Base-by-base conservation (phyloP, 1,140 invertebrate genomes). In the Lanistes nyassanus region DNA sequence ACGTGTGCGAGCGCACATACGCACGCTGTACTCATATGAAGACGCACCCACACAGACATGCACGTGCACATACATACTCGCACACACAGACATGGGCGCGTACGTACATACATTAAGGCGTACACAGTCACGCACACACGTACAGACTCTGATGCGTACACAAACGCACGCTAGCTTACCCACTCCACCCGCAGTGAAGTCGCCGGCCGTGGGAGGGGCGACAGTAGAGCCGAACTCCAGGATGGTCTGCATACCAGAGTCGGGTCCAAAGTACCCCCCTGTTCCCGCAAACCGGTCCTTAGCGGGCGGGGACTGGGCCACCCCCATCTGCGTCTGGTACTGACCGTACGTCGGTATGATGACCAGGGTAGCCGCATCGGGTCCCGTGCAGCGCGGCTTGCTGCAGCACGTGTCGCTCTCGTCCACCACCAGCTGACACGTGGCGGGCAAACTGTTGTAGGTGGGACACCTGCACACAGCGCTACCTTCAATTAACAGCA, bases 371-470 rank as follows among this genome's bases (percentile, higher is more conserved):
- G 62, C 71, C 29, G 75, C 75, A 36, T 56, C 76, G 23, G 79
- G 77, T 7, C 76, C 79, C 34, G 65, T 67, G 72, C 82, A 83
- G 56, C 72, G 70, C 11, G 82, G 82, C 26, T 64, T 78, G 67
- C 69, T 74, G 73, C 81, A 82, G 64, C 82, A 83, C 31, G 76
- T 72, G 67, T 83, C 80, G 58, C 60, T 75, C 29, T 79, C 65
- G 67, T 83, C 82, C 56, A 58, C 56, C 21, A 76, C 70, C 51
- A 81, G 66, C 29, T 69, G 53, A 56, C 82, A 83, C 37, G 76
- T 75, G 1, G 67, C 26, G 13, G 82, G 80, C 29, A 81, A 51
- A 39, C 34, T 67, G 23, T 47, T 56, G 79, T 80, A 83, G 16
- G 65, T 39, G 19, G 82, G 80, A 51, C 82, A 83, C 47, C 82